phyloP scores from a whole-genome alignment of 2,113 vertebrate species.

The Caranx melampygus region DNA sequence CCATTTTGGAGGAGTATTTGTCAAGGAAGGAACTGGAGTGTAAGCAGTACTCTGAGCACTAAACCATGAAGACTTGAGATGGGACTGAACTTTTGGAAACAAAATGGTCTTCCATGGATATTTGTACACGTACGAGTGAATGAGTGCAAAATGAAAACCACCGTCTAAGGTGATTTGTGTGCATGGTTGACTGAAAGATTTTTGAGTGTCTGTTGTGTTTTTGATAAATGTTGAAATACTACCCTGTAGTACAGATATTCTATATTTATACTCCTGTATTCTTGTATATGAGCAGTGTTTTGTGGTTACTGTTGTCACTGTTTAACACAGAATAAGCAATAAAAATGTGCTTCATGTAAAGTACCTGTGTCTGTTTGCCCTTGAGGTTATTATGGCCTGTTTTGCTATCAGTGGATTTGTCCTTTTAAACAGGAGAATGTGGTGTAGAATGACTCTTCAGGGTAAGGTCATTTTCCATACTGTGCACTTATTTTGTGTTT shows the following conservation, averaged over 20 bases:
- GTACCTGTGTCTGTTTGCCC: too few relatives aligned
- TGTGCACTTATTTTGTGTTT: background rate
- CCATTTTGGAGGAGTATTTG: background rate
- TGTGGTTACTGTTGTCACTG: slow-evolving; percentile 61
- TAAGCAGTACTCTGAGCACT: slow-evolving; percentile 43
- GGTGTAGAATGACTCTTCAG: background rate
- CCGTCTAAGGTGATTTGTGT: slow-evolving; percentile 17
- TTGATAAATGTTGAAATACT: slow-evolving; percentile 48
- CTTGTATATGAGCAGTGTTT: slow-evolving; percentile 61
- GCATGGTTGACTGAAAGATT: slow-evolving; percentile 23
- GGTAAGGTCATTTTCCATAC: background rate
- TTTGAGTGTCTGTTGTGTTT: slow-evolving; percentile 45
- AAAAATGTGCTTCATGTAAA: slow-evolving; percentile 56
- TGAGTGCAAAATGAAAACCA: slow-evolving; percentile 32
- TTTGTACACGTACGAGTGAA: slow-evolving; percentile 21
- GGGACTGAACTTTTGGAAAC: slow-evolving; percentile 26
- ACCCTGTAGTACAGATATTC: slow-evolving; percentile 62
- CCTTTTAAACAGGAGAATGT: background rate
- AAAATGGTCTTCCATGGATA: slow-evolving; percentile 52
- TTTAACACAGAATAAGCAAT: slow-evolving; percentile 71
- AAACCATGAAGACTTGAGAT: slow-evolving; percentile 28
- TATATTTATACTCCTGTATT: slow-evolving; percentile 79
- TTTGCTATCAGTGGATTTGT: background rate
- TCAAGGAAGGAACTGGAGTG: slow-evolving; percentile 19
- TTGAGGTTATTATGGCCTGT: too few relatives aligned